Evolutionary conservation across 1,140 invertebrate species (phyloP).

Genomic region (Rhyzopertha dominica): DNA sequence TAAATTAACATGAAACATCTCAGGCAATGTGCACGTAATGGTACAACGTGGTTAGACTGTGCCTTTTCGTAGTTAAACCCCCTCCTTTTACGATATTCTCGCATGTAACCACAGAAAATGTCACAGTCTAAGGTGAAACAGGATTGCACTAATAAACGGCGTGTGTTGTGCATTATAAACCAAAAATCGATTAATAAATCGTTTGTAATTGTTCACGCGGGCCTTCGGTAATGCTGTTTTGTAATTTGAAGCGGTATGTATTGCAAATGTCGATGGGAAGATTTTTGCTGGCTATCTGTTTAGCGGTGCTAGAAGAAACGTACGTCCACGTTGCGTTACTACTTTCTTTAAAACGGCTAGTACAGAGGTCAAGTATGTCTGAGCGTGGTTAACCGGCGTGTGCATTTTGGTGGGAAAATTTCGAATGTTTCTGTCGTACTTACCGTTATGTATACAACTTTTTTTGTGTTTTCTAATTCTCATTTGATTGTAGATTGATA

Average conservation of each 20-base stretch:
- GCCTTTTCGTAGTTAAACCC: slow-evolving; percentile 24
- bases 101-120: too few species aligned
- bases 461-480: not conserved
- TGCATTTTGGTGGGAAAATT: slow-evolving; percentile 45
- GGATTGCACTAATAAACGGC: slow-evolving; percentile 10
- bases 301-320: too few species aligned
- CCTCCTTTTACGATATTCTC: slow-evolving; percentile 5
- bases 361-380: too few species aligned
- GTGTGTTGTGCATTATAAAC: slow-evolving; percentile 4
- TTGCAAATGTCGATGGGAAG: too few species aligned
- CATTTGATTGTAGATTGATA: slow-evolving; percentile 38
- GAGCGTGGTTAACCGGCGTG: too few species aligned
- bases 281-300: too few species aligned
- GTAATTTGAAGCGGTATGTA: too few species aligned
- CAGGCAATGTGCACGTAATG: slow-evolving; percentile 43
- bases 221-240: too few species aligned
- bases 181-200: too few species aligned
- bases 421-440: slow-evolving; percentile 19
- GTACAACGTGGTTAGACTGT: slow-evolving; percentile 35
- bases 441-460: not conserved
- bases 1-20: slow-evolving; percentile 25
- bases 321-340: too few species aligned
- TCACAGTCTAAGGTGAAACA: slow-evolving; percentile 29
- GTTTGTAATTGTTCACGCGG: too few species aligned
- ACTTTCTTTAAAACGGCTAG: too few species aligned